Evolutionary conservation across 2,113 vertebrate genomes (phyloP).

Genomic region (Pangasianodon gigas): DNA sequence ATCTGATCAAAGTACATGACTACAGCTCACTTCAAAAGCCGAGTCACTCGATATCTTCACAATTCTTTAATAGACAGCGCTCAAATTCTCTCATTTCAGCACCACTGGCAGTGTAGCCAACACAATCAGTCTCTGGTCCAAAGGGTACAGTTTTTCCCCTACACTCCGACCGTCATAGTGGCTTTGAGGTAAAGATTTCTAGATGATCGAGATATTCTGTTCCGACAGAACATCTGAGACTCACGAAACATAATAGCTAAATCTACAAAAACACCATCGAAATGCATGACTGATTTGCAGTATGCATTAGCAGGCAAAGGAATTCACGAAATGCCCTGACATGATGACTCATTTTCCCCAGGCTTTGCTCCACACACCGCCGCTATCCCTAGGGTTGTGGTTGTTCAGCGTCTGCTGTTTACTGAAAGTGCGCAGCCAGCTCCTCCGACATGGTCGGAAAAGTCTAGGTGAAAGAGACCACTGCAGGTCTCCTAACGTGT

Average conservation of each 20-base stretch:
- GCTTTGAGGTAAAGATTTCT: slow-evolving; percentile 40
- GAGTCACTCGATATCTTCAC: slow-evolving; percentile 44
- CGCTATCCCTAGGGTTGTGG: slow-evolving; percentile 38
- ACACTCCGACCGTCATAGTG: slow-evolving; percentile 37
- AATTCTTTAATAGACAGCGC: slow-evolving; percentile 45
- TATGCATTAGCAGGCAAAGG: slow-evolving; percentile 36
- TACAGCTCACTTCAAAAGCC: slow-evolving; percentile 49
- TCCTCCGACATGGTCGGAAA: slow-evolving; percentile 57
- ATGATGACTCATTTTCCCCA: slow-evolving; percentile 47
- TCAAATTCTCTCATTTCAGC: slow-evolving; percentile 46
- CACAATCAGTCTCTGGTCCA: slow-evolving; percentile 50
- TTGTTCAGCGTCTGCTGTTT: slow-evolving; percentile 69
- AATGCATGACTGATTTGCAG: slow-evolving; percentile 48
- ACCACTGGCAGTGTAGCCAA: slow-evolving; percentile 47
- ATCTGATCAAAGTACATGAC: slow-evolving; percentile 37
- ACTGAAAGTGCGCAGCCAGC: slow-evolving; percentile 59
- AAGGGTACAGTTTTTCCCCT: slow-evolving; percentile 52
- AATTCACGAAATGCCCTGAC: slow-evolving; percentile 46
- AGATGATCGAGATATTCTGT: slow-evolving; percentile 52
- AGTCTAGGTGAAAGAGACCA: slow-evolving; percentile 59
- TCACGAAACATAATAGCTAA: slow-evolving; percentile 37
- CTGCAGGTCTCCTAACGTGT: slow-evolving; percentile 58
- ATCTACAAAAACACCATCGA: slow-evolving; percentile 45
- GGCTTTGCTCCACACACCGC: slow-evolving; percentile 38
- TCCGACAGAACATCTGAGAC: slow-evolving; percentile 50